Evolutionary conservation across 1,140 invertebrate genomes (phyloP).

Genomic region (Bemisia tabaci): DNA sequence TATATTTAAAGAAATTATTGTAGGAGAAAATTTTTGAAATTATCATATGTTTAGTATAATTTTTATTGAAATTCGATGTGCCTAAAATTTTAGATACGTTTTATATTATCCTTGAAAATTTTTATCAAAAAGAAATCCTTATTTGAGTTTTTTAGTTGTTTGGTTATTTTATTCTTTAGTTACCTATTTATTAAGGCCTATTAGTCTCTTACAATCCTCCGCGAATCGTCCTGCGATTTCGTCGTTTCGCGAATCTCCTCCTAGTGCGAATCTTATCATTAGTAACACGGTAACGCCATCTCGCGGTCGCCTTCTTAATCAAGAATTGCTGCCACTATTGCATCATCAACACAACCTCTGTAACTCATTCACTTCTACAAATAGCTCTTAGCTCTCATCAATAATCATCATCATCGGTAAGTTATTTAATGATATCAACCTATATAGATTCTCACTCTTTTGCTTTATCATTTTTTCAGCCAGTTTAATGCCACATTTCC

Average conservation of each 20-base stretch:
- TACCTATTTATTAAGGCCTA: neutral
- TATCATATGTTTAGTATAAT: neutral
- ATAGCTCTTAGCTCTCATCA: too few species aligned
- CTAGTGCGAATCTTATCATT: neutral
- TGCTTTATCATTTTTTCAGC: too few species aligned
- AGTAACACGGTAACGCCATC: neutral
- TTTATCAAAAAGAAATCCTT: neutral
- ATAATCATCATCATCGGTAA: too few species aligned
- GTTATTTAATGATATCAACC: too few species aligned
- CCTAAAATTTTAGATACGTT: neutral
- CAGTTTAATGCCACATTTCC: too few species aligned
- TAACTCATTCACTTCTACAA: too few species aligned
- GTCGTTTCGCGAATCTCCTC: neutral
- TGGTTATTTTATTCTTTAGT: neutral
- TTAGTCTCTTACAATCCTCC: neutral
- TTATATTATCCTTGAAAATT: neutral
- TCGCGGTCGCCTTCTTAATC: too few species aligned
- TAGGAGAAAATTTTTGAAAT: neutral
- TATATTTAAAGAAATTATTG: neutral
- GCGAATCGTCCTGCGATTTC: neutral
- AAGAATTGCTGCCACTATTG: too few species aligned
- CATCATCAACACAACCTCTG: too few species aligned
- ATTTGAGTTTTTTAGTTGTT: neutral
- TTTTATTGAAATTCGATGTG: neutral
- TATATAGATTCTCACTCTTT: too few species aligned